These are phyloP conservation scores for Alfaro cultratus DNA, from an alignment of 2,797 vertebrate genomes.

Conservation along the genomic window DNA sequence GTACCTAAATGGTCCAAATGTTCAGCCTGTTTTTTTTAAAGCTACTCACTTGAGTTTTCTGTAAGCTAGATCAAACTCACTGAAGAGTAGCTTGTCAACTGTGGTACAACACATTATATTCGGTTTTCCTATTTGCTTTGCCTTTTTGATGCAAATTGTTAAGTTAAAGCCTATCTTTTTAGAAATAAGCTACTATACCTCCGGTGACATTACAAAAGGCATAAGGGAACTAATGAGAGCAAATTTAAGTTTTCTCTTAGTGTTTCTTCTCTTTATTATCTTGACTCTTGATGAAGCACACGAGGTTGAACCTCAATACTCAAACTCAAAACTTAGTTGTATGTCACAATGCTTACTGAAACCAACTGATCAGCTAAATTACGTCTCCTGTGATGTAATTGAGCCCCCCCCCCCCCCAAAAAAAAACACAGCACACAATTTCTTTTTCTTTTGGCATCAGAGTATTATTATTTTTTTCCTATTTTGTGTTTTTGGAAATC, in stretches of 20 bases:
- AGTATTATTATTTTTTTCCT: background rate
- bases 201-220: background rate
- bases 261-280: background rate
- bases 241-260: background rate
- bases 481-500: background rate
- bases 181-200: background rate
- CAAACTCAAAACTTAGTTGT: background rate
- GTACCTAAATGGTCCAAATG: conserved; percentile 30
- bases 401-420: background rate
- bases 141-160: background rate
- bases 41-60: background rate
- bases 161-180: background rate
- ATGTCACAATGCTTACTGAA: background rate
- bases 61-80: background rate
- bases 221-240: background rate
- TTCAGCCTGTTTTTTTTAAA: conserved; percentile 11
- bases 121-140: background rate
- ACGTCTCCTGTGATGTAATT: background rate
- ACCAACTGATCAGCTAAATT: background rate
- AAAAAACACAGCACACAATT: background rate
- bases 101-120: background rate
- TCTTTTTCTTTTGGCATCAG: background rate
- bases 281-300: background rate
- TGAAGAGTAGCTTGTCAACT: background rate
- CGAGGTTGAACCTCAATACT: background rate